Percentiles rank a stretch among this genome's conserved stretches.
Conservation (phyloP, 2,797 vertebrate genomes). For the Myotis daubentonii region DNA sequence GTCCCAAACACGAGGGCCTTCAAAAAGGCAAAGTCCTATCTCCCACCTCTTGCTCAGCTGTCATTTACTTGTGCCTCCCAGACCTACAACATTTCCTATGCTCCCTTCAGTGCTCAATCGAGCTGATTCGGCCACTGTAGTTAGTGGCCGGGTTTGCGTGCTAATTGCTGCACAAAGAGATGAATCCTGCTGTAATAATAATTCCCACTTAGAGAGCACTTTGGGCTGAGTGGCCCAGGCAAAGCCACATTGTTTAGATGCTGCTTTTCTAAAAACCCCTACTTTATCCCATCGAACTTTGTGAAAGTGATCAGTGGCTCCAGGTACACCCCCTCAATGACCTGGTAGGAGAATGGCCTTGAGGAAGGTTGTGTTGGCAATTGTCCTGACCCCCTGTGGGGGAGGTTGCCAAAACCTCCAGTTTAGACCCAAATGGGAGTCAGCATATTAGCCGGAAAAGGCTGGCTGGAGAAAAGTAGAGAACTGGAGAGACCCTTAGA, state of each 20-base stretch:
- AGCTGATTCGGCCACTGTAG: not conserved
- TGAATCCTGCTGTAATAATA: conserved; percentile 3
- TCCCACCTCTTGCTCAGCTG: conserved; percentile 46
- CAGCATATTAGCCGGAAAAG: not conserved
- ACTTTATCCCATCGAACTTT: not conserved
- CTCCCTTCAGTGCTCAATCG: conserved; percentile 43
- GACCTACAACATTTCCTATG: conserved; percentile 31
- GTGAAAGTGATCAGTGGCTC: not conserved
- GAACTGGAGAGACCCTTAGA: not conserved
- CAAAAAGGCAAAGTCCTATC: conserved; percentile 42
- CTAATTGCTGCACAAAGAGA: conserved; percentile 29
- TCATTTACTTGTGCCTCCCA: conserved; percentile 56
- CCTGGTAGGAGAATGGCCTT: not conserved
- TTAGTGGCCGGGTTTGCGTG: not conserved
- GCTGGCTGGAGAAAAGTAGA: not conserved
- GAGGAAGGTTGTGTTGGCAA: not conserved
- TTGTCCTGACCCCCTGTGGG: not conserved
- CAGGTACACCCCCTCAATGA: not conserved
- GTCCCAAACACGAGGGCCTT: conserved; percentile 56
- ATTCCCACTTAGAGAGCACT: conserved; percentile 44
- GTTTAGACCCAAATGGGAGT: not conserved
- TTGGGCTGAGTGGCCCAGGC: not conserved
- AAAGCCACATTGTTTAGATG: not conserved
- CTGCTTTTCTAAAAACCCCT: conserved; percentile 25
- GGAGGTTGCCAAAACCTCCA: not conserved